Evolutionary conservation across 2,113 vertebrate genomes (phyloP), one percentile per base, ranked within the genome.

Genomic region (Brachyistius frenatus): DNA sequence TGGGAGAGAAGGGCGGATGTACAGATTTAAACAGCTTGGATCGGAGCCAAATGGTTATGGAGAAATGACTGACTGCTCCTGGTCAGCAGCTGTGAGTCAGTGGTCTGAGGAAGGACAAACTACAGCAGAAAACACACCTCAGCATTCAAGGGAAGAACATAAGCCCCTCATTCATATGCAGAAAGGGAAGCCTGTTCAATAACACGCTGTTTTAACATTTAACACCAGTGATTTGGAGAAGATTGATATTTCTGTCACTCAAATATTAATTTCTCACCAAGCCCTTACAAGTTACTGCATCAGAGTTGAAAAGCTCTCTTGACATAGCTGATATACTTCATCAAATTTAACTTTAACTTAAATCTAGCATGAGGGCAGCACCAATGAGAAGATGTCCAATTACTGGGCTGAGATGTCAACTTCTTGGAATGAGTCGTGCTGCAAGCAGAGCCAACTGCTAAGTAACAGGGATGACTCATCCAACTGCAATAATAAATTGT

Each of bases 81-180:
- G 23, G 23, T 23, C 23, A 23, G 23, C 23, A 23, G 23, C 23
- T 23, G 23, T 23, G 23, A 23, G 23, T 23, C 23, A 23, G 23
- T 62, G 55, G 52, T 62, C 36, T 47, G 15, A 6, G 68, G 60
- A 66, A 55, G 39, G 23, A 23, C 23, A 23, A 23, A 23, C 23
- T 23, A 68, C 41, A 52, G 35, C 3, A 57, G 67, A n/a, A 75
- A 71, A 73, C 56, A 73, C n/a, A 52, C 46, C 16, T 58, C 54
- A 30, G 44, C 39, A 66, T 13, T 64, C 23, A 55, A 56, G 11
- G 23, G 39, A 61, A 47, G 53, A 75, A 53, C 60, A 56, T 62
- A 75, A 82, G 53, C 13, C 16, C 15, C n/a, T 80, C 31, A 65
- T 76, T 86, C 11, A 75, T 36, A 85, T 80, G 71, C 71, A 85